phyloP scores from a whole-genome alignment of 2,113 vertebrate genomes.

The Donacobius atricapilla region DNA sequence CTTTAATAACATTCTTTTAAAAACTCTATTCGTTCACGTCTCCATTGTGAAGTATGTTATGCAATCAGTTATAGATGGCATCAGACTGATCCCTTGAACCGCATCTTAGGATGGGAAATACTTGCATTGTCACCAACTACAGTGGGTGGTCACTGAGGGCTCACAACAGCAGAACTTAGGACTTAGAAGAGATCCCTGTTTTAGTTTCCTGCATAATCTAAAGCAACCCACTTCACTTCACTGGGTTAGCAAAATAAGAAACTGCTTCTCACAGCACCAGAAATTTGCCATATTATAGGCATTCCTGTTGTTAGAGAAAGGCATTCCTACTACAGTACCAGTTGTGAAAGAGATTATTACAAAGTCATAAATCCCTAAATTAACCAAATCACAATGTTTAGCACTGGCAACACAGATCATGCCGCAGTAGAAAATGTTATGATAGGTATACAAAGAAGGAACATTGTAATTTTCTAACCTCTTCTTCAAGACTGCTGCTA shows the following conservation, averaged over 20 bases:
- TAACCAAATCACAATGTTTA: slow-evolving; percentile 9
- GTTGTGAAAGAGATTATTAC: not conserved
- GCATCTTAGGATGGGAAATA: not conserved
- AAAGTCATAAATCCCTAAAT: slow-evolving; percentile 18
- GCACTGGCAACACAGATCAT: not conserved
- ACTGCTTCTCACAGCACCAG: not conserved
- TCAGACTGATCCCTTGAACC: not conserved
- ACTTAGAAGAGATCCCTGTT: not conserved
- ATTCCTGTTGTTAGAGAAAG: not conserved
- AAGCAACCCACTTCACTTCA: not conserved
- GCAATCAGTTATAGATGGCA: not conserved
- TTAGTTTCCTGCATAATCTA: not conserved
- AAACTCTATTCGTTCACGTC: not conserved
- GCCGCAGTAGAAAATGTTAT: not conserved
- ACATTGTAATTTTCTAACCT: slow-evolving; percentile 21
- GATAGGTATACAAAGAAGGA: not conserved
- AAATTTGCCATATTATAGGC: not conserved
- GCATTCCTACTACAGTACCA: not conserved
- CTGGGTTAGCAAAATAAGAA: not conserved
- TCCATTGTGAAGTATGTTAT: not conserved
- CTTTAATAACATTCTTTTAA: slow-evolving; percentile 11
- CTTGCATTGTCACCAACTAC: not conserved
- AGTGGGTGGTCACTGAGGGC: not conserved
- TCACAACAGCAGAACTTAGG: not conserved
- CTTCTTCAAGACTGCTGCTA: not conserved